Evolutionary conservation across 2,797 vertebrate species (phyloP), one percentile per base, ranked within the genome.

Genomic region (Tympanoctomys barrerae): DNA sequence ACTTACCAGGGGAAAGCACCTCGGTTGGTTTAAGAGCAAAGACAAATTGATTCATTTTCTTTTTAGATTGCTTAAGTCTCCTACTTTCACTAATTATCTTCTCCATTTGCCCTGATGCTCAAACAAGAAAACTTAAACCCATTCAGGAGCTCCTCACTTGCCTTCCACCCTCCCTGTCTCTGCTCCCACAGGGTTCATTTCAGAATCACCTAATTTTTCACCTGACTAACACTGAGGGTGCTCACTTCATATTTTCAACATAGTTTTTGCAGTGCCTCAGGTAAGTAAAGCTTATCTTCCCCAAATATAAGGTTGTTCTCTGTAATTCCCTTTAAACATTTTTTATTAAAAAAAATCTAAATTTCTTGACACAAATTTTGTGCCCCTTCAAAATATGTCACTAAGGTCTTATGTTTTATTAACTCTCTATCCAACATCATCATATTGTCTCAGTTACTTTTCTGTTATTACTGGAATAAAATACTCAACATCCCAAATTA

Each of bases 341-440:
- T 10, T 94, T 90, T 61, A 57, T 59, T 49, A 87, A 90, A 97
- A 97, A 94, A 78, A 64, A 77, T 36, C 59, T 49, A 64, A 12
- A 82, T 52, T 93, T 93, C 70, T 83, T 77, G 62, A 39, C 21
- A 81, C 12, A 7, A 59, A 83, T 93, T 82, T 59, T 88, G 24
- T 71, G 3, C 21, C 71, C 9, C 46, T 87, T 94, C 13, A 66
- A 81, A 62, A 73, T 59, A 59, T 94, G 88, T 39, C n/a, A 66
- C 21, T 66, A 66, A 83, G 14, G 26, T 46, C 57, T 46, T 87
- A 81, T 87, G 90, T 83, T 91, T 95, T 87, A 83, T 52, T 64
- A 66, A 64, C 70, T 95, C 90, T 68, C 75, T 31, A 77, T 19
- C 31, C 28, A 93, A 70, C 26, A 54, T 90, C 79, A 62, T 68